A percentile compares a stretch with the other conserved stretches of the same genome.
These are phyloP conservation scores for Agriopis leucophaearia DNA, from an alignment of 2,888 invertebrate genomes.

Conservation along the genomic window DNA sequence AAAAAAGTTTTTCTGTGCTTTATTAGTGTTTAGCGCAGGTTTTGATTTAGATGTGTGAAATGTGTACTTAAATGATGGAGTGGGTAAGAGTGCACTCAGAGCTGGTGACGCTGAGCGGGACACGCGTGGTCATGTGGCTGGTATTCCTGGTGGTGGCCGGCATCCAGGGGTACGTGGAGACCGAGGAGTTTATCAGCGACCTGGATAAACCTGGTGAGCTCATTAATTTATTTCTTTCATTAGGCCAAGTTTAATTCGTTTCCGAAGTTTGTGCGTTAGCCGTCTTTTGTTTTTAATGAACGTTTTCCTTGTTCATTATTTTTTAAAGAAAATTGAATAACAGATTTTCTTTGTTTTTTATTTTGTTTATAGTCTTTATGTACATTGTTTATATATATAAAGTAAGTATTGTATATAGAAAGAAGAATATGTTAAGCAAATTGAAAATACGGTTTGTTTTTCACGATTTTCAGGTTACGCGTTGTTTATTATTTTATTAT, in stretches of 20 bases:
- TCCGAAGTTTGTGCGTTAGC: constrained; percentile 7
- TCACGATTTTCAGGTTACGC: no score
- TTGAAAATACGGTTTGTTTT: no score
- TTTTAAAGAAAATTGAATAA: constrained; percentile 10
- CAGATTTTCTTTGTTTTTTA: constrained; percentile 10
- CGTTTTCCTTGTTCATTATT: constrained; percentile 17
- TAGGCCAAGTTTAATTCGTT: constrained; percentile 22
- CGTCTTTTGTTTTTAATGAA: constrained; percentile 30
- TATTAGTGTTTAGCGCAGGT: constrained; percentile 4
- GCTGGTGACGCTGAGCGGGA: constrained; percentile 46
- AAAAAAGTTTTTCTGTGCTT: background rate
- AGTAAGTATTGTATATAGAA: background rate
- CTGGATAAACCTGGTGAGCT: constrained; percentile 85
- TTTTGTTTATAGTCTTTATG: background rate
- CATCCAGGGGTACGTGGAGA: constrained; percentile 79
- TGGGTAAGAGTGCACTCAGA: constrained; percentile 38
- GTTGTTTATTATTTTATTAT: no score
- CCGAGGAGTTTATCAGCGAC: constrained; percentile 85
- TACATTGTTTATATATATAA: background rate
- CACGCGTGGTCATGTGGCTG: constrained; percentile 51
- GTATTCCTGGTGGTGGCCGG: constrained; percentile 66
- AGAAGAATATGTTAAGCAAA: no score
- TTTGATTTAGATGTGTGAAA: background rate
- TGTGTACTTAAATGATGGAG: constrained; percentile 21
- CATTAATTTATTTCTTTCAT: constrained; percentile 45